Evolutionary conservation across 2,888 invertebrate genomes (phyloP).

Genomic region (Eumerus sabulonum): DNA sequence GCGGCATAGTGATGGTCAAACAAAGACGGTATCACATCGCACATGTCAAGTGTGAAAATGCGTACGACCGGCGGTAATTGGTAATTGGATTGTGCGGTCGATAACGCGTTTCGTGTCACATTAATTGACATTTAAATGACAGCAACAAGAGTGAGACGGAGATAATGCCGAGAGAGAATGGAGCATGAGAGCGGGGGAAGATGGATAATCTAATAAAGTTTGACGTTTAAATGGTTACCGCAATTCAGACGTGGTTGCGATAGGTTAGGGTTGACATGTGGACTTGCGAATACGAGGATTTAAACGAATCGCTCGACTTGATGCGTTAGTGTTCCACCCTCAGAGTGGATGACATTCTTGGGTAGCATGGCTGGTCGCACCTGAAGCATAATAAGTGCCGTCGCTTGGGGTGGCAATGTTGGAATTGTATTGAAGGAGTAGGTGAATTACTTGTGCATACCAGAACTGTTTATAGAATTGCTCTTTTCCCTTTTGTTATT

Average conservation of each 20-base stretch:
- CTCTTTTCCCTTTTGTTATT: too few relatives aligned
- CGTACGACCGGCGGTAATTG: slow-evolving; percentile 39
- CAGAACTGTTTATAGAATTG: too few relatives aligned
- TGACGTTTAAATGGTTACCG: slow-evolving; percentile 22
- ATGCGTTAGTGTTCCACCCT: slow-evolving; percentile 17
- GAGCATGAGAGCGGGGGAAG: too few relatives aligned
- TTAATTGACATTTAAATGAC: slow-evolving; percentile 64
- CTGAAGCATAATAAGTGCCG: too few relatives aligned
- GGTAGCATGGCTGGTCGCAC: too few relatives aligned
- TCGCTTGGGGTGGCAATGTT: too few relatives aligned
- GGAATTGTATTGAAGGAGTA: too few relatives aligned
- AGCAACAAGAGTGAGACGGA: neutral
- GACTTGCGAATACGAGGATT: slow-evolving; percentile 13
- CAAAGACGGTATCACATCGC: slow-evolving; percentile 61
- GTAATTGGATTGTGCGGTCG: slow-evolving; percentile 58
- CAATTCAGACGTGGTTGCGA: slow-evolving; percentile 47
- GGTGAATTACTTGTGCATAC: too few relatives aligned
- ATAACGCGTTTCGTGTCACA: slow-evolving; percentile 52
- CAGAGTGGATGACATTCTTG: neutral
- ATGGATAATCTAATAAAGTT: neutral
- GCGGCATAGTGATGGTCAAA: slow-evolving; percentile 52
- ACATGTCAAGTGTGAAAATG: slow-evolving; percentile 65
- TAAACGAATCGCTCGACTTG: slow-evolving; percentile 30
- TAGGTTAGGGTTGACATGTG: slow-evolving; percentile 55
- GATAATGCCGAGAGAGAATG: slow-evolving; percentile 5